A percentile compares a stretch with the other conserved stretches of the same genome.
These are phyloP conservation scores for Apodemia zela DNA, from an alignment of 2,888 invertebrate genomes.

Conservation along the genomic window DNA sequence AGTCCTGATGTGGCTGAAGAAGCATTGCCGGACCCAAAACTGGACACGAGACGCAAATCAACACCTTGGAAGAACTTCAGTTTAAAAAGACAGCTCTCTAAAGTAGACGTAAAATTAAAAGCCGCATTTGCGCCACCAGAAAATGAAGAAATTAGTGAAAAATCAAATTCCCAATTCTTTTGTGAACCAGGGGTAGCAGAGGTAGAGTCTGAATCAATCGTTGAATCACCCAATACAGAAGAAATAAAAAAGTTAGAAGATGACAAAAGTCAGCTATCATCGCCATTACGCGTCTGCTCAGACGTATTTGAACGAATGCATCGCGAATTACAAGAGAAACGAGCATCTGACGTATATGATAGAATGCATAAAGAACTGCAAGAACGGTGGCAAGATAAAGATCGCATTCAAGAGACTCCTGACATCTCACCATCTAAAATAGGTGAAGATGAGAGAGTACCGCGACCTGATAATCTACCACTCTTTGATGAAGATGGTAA, in stretches of 20 bases:
- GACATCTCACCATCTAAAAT: constrained; percentile 42
- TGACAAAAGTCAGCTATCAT: constrained; percentile 40
- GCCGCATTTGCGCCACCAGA: constrained; percentile 80
- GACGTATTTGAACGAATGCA: constrained; percentile 69
- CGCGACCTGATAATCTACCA: constrained; percentile 84
- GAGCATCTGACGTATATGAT: constrained; percentile 57
- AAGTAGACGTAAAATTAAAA: constrained; percentile 87
- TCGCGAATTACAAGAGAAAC: constrained; percentile 56
- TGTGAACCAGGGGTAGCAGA: constrained; percentile 48
- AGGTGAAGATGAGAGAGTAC: constrained; percentile 40
- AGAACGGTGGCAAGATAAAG: constrained; percentile 64
- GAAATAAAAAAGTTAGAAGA: constrained; percentile 36
- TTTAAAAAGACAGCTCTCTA: constrained; percentile 89
- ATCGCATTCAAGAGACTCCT: constrained; percentile 41
- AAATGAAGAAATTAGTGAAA: constrained; percentile 48
- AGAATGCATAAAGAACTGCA: constrained; percentile 70
- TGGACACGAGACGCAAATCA: constrained; percentile 82
- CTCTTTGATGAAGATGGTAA: constrained; percentile 63
- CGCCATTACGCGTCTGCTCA: constrained; percentile 60
- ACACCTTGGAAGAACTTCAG: constrained; percentile 89
- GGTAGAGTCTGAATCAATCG: constrained; percentile 43
- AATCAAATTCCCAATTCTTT: constrained; percentile 63
- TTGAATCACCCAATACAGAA: constrained; percentile 43
- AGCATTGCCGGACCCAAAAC: constrained; percentile 44
- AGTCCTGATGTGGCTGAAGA: constrained; percentile 47